Evolutionary conservation across 2,113 vertebrate genomes (phyloP), one percentile per base, ranked within the genome.

Genomic region (Psammodynastes pulverulentus): DNA sequence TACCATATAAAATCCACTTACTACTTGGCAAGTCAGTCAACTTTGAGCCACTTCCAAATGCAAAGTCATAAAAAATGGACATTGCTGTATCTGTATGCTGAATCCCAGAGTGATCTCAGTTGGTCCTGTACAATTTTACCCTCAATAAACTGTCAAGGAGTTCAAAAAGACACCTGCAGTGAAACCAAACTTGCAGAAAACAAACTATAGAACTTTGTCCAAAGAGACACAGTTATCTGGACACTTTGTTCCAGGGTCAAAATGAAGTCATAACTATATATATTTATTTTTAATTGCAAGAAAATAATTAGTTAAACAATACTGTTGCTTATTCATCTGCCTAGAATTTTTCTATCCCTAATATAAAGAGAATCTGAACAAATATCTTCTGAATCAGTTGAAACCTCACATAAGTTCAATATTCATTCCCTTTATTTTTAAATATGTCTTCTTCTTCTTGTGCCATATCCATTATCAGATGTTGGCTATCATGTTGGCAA

Each of bases 41-140:
- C 93, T 93, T 54, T 90, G 79, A 93, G 87, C 94, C 84, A 92
- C 51, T 87, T 92, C 85, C 62, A 90, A 87, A 87, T 87, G 48
- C 39, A 92, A 24, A 84, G 46, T 79, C 91, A 90, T 90, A 87
- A 87, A 84, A 62, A 87, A 90, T n/a, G 89, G 86, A 79, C 29
- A 79, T 49, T 39, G 88, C 54, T 92, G 49, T 10, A 49, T 51
- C n/a, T 46, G 49, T 7, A 48, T 92, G 90, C 26, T 45, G 84
- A 0, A 0, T n/a, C 39, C 93, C 89, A 94, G 46, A 8, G 86
- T 79, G 89, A 88, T 90, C 85, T 84, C 26, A 89, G 72, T 39
- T 39, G 48, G 92, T 72, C 54, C 94, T 49, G 48, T 91, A 54
- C 84, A 67, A 43, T 89, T 93, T 43, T 15, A 89, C 39, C 9